Conservation (phyloP, 2,797 vertebrate genomes). For the Acanthiza pusilla region DNA sequence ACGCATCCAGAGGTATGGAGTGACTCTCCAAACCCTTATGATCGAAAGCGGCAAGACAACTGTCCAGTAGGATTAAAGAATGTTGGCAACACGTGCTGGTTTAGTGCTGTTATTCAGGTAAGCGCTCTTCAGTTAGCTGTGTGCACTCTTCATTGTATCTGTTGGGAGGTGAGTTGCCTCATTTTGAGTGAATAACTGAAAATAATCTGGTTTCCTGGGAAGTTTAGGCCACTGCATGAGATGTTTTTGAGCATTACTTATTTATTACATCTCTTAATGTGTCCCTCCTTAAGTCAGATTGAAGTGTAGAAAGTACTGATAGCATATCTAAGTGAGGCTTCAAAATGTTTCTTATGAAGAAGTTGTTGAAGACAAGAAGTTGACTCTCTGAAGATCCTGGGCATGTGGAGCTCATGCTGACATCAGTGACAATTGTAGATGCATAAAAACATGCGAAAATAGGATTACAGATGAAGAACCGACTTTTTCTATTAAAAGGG, state of each 20-base stretch:
- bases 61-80: slow-evolving; percentile 96
- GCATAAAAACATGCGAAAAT: not conserved
- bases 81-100: slow-evolving; percentile 99
- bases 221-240: not conserved
- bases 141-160: not conserved
- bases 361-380: not conserved
- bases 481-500: not conserved
- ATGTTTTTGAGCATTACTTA: not conserved
- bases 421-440: not conserved
- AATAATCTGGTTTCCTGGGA: not conserved
- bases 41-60: slow-evolving; percentile 91
- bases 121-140: not conserved
- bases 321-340: not conserved
- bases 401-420: not conserved
- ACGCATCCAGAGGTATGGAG: slow-evolving; percentile 95
- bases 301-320: not conserved
- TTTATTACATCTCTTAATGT: not conserved
- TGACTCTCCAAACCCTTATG: slow-evolving; percentile 94
- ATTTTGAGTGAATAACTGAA: not conserved
- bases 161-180: not conserved
- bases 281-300: not conserved
- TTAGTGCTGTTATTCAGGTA: slow-evolving; percentile 99
- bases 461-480: not conserved
- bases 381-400: not conserved
- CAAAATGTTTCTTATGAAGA: not conserved